These are phyloP conservation scores for Hippocampus zosterae DNA, from an alignment of 2,113 vertebrate genomes.

Conservation along the genomic window DNA sequence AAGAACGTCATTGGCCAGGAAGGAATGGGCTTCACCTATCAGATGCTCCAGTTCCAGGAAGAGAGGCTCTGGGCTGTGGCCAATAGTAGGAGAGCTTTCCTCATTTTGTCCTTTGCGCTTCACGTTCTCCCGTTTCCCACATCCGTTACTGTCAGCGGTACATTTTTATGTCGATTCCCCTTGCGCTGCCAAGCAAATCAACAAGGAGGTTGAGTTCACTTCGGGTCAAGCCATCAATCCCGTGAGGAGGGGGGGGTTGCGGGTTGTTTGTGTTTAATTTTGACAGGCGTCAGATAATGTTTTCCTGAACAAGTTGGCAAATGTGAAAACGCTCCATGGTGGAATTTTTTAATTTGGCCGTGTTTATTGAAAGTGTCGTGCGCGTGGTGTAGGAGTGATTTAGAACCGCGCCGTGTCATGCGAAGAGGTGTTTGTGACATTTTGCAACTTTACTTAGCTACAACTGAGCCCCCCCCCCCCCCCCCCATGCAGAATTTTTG, in stretches of 20 bases:
- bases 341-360: neutral
- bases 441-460: neutral
- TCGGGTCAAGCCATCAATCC: conserved; percentile 9
- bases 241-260: neutral
- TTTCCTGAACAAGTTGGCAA: neutral
- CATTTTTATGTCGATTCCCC: neutral
- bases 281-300: neutral
- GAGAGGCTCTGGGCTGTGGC: conserved; percentile 77
- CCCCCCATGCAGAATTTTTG: accelerated
- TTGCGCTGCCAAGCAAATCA: conserved; percentile 6
- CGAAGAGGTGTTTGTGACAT: neutral
- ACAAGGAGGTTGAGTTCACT: conserved; percentile 11
- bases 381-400: neutral
- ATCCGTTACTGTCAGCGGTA: neutral
- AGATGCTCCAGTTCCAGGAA: conserved; percentile 88
- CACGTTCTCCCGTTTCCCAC: neutral
- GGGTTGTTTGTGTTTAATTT: conserved; percentile 16
- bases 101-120: neutral
- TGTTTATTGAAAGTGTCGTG: neutral
- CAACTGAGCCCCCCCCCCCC: neutral
- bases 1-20: conserved; percentile 80
- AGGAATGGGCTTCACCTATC: conserved; percentile 83
- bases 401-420: neutral
- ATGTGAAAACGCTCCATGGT: neutral
- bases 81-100: conserved; percentile 67